A percentile compares a stretch with the other conserved stretches of the same genome.
Evolutionary conservation across 2,888 invertebrate species (phyloP).

Genomic region (Parapristionchus giblindavisi): DNA sequence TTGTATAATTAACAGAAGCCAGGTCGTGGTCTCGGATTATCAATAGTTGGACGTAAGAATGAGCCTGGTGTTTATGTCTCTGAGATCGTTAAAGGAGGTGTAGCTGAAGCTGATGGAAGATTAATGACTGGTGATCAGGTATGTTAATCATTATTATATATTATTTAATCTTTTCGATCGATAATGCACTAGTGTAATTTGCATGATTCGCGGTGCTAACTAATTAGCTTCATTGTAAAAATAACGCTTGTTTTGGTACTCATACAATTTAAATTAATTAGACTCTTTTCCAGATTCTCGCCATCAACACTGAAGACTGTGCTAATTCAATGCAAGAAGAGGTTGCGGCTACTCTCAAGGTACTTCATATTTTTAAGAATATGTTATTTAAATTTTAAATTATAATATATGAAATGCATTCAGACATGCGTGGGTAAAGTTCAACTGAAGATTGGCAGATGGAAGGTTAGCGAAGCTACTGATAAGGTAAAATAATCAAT

Average conservation of each 20-base stretch:
- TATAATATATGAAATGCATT: background rate
- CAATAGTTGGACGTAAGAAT: conserved; percentile 83
- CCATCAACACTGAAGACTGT: conserved; percentile 86
- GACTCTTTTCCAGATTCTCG: conserved; percentile 75
- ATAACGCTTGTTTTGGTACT: background rate
- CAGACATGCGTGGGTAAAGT: conserved; percentile 67
- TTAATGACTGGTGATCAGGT: conserved; percentile 88
- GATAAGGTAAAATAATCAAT: conserved; percentile 63
- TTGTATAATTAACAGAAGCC: conserved; percentile 46
- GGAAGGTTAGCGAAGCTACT: conserved; percentile 68
- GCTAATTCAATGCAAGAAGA: conserved; percentile 78
- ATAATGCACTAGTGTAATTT: background rate
- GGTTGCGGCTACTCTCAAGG: conserved; percentile 87
- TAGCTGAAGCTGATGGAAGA: conserved; percentile 84
- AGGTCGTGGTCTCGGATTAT: conserved; percentile 82
- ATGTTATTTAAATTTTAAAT: background rate
- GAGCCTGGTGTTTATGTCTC: conserved; percentile 83
- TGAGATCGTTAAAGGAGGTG: conserved; percentile 85
- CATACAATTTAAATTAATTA: background rate
- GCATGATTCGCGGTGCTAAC: too few species aligned
- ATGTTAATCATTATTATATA: background rate
- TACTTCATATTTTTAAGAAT: background rate
- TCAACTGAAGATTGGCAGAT: conserved; percentile 65
- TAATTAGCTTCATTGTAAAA: too few species aligned
- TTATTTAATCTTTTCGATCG: background rate